Evolutionary conservation across 2,113 vertebrate genomes (phyloP).

Genomic region (Clarias batrachus): DNA sequence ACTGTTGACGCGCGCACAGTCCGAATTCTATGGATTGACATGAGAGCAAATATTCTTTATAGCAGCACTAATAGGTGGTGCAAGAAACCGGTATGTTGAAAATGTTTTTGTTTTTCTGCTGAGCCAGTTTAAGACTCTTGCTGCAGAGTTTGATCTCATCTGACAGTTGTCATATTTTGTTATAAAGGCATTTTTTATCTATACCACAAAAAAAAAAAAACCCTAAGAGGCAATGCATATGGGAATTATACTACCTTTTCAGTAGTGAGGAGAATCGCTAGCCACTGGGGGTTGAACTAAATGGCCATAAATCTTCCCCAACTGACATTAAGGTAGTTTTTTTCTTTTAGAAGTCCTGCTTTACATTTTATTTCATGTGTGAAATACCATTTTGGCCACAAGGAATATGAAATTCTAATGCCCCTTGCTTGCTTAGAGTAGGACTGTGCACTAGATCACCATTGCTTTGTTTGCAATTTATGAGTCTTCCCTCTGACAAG

Average conservation of each 20-base stretch:
- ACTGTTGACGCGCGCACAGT: background rate
- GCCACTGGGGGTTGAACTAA: background rate
- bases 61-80: background rate
- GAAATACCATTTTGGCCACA: background rate
- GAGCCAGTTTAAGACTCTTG: background rate
- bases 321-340: background rate
- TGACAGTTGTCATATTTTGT: background rate
- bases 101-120: background rate
- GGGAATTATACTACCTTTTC: background rate
- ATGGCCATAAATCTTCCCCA: slow-evolving; percentile 15
- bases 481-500: background rate
- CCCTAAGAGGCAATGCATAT: background rate
- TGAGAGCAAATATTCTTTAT: background rate
- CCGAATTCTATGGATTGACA: background rate
- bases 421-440: background rate
- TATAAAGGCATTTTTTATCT: background rate
- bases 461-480: background rate
- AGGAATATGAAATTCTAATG: slow-evolving; percentile 10
- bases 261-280: background rate
- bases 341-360: background rate
- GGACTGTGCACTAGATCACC: background rate
- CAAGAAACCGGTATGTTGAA: background rate
- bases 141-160: background rate
- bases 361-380: slow-evolving; percentile 14
- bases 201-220: background rate